Evolutionary conservation across 2,888 invertebrate genomes (phyloP).

Genomic region (Lithophane ornitopus): DNA sequence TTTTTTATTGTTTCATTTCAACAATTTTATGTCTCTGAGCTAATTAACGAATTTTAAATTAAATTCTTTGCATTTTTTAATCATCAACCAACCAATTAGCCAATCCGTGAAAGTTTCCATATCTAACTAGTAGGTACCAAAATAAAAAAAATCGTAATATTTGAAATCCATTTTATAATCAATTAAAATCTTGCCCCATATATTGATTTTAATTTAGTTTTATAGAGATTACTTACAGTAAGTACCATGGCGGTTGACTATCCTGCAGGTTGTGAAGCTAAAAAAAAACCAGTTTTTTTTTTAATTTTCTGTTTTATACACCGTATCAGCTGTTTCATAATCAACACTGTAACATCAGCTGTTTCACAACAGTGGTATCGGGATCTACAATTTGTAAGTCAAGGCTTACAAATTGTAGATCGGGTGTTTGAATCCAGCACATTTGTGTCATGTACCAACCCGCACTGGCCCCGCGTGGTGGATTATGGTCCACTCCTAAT

Average conservation of each 20-base stretch:
- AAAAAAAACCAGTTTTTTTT: too few relatives aligned
- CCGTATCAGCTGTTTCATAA: slow-evolving; percentile 19
- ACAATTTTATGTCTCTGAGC: not conserved
- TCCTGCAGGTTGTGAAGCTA: slow-evolving; percentile 32
- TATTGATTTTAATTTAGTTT: not conserved
- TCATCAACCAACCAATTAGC: not conserved
- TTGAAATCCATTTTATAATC: not conserved
- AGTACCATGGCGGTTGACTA: slow-evolving; percentile 27
- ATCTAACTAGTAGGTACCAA: too few relatives aligned
- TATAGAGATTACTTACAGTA: slow-evolving; percentile 22
- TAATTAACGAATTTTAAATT: not conserved
- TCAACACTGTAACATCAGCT: slow-evolving; percentile 5
- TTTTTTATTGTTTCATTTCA: not conserved
- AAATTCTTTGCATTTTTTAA: not conserved
- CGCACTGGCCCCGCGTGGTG: too few relatives aligned
- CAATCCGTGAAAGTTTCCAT: not conserved
- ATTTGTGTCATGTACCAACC: too few relatives aligned
- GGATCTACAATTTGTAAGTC: too few relatives aligned
- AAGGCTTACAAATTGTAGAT: too few relatives aligned
- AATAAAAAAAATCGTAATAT: not conserved
- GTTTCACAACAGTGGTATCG: not conserved
- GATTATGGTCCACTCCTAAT: too few relatives aligned
- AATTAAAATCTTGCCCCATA: not conserved
- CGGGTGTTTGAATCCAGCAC: too few relatives aligned
- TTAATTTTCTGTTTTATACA: slow-evolving; percentile 17